Evolutionary conservation across 2,797 vertebrate genomes (phyloP).

Genomic region (Fundulus diaphanus): DNA sequence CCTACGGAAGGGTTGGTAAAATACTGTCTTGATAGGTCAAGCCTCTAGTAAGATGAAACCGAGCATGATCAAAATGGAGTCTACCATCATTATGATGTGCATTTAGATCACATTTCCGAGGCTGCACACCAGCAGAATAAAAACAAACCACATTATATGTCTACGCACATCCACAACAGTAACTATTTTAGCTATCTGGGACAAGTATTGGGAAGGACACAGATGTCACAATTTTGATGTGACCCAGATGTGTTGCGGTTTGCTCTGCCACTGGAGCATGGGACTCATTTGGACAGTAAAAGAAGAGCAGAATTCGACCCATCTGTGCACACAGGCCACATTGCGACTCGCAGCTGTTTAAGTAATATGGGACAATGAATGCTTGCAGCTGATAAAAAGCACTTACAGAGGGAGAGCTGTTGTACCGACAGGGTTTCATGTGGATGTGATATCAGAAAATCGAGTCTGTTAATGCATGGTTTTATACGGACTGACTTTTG

Average conservation of each 20-base stretch:
- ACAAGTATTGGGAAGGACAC: slow-evolving; percentile 63
- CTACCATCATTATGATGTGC: neutral
- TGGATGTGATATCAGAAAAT: slow-evolving; percentile 22
- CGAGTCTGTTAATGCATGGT: slow-evolving; percentile 1
- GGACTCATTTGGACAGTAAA: slow-evolving; percentile 64
- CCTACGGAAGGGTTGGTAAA: slow-evolving; percentile 21
- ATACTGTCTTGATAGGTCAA: slow-evolving; percentile 30
- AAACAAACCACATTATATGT: slow-evolving; percentile 13
- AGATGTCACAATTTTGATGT: slow-evolving; percentile 67
- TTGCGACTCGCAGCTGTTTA: slow-evolving; percentile 54
- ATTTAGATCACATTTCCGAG: neutral
- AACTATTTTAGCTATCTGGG: slow-evolving; percentile 45
- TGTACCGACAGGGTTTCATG: slow-evolving; percentile 4
- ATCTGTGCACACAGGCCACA: slow-evolving; percentile 61
- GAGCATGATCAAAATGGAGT: neutral
- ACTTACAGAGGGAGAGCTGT: slow-evolving; percentile 7
- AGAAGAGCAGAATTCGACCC: slow-evolving; percentile 57
- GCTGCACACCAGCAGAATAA: slow-evolving; percentile 10
- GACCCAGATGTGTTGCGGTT: slow-evolving; percentile 69
- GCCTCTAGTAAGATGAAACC: neutral
- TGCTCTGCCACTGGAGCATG: slow-evolving; percentile 56
- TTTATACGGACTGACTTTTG: slow-evolving; percentile 2
- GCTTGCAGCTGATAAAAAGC: slow-evolving; percentile 47
- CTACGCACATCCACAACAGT: slow-evolving; percentile 14
- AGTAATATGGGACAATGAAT: slow-evolving; percentile 42